Base-by-base conservation (phyloP, 2,888 invertebrate species). In the Agriopis leucophaearia region DNA sequence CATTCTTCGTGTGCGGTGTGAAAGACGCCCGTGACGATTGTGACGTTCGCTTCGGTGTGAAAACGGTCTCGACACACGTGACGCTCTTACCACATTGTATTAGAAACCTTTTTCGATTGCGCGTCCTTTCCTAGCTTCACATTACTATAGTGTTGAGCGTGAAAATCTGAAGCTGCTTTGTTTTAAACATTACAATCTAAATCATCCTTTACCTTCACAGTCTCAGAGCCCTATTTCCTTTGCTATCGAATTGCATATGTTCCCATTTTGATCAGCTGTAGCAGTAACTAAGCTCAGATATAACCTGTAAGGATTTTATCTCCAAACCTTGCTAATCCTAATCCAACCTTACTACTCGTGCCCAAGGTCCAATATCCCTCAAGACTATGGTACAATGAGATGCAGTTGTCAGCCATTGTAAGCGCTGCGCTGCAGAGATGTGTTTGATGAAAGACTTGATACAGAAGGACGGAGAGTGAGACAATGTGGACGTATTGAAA, bases 21-120 rank as follows among this genome's bases (percentile, higher is more conserved):
- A 91, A 91, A 91, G 91, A 90, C 85, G 87, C 81, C 81, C 88
- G 82, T 89, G 87, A 88, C 85, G 88, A 89, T 90, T 91, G 87
- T 91, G 86, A 87, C 86, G 83, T 83, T 78, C 81, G 82, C 80
- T 84, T 81, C 83, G 73, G 81, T 83, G 81, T 69, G 60, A 64
- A 64, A 56, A 67, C 71, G 58, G 69, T 55, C 47, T 18, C 18
- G 38, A 55, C 78, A 77, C 78, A 77, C 84, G 73, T 72, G 56
- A 45, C 76, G 66, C 81, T 80, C 86, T 83, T 87, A 87, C 16
- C 12, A 54, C 69, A 76, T 84, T 81, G 74, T 75, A 48, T 73
- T 87, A 89, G 79, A 83, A 73, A 74, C 79, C 78, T 80, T 82
- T 87, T 89, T 88, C 67, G 81, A 80, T 83, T 82, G 82, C 77